Conservation (phyloP, 2,113 vertebrate genomes). For the Mormoops blainvillei region DNA sequence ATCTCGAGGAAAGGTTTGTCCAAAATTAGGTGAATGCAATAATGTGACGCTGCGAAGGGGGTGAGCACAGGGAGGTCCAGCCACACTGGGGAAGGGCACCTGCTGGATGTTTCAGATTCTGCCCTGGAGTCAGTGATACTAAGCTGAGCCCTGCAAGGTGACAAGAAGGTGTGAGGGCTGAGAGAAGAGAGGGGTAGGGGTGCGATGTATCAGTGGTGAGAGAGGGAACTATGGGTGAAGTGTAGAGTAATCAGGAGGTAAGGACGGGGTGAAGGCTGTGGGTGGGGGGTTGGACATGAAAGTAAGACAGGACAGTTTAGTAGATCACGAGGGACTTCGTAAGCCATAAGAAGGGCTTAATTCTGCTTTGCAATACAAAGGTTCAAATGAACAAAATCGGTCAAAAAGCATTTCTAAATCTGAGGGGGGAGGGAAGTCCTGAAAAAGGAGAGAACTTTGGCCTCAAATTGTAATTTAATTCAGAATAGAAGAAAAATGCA, state of each 20-base stretch:
- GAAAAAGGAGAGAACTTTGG: background rate
- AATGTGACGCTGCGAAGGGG: background rate
- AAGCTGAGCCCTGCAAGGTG: background rate
- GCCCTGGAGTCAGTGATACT: background rate
- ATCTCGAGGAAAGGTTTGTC: background rate
- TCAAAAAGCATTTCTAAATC: background rate
- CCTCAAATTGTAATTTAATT: background rate
- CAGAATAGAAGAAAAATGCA: background rate
- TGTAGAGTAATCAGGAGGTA: background rate
- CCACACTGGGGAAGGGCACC: too few relatives aligned
- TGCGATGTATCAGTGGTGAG: background rate
- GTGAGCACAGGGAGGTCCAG: background rate
- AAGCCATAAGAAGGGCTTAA: background rate
- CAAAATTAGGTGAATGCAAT: rapidly evolving
- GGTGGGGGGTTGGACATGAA: background rate
- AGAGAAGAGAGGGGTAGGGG: too few relatives aligned
- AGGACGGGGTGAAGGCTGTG: rapidly evolving
- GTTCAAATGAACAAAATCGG: background rate
- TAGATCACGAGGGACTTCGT: background rate
- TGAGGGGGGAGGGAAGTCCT: background rate
- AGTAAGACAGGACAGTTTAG: background rate
- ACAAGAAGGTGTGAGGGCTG: background rate
- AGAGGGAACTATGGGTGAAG: background rate
- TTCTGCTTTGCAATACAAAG: background rate
- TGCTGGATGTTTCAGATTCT: background rate